Evolutionary conservation across 1,140 invertebrate species (phyloP), one percentile per base, ranked within the genome.

Genomic region (Cataglyphis hispanica): DNA sequence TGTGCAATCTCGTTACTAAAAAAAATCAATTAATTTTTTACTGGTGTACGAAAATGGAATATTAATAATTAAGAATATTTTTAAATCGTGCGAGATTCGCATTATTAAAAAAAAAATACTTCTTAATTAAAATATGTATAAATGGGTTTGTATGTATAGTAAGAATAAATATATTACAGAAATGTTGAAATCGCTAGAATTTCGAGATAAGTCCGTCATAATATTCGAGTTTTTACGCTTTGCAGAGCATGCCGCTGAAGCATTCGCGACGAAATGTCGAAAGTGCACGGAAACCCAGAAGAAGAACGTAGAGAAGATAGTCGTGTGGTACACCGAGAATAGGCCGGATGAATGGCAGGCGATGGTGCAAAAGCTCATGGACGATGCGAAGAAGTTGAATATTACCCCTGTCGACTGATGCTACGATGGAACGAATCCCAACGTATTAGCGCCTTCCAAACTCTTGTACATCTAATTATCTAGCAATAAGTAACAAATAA

Each of bases 121-220:
- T 46, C 11, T 50, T 6, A 50, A 50, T 50, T 19, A 5, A 50
- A 50, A 50, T 50, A 19, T 16, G 2, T 13, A n/a, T n/a, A n/a
- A n/a, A n/a, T n/a, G n/a, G n/a, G 0, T 8, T 43, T 16, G 87
- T 67, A 72, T 64, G 34, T 76, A 86, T 64, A 69, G 81, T 97
- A 27, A 6, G 6, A 67, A 27, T 46, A 25, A 22, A 43, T 43
- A 43, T 25, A 40, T 31, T 31, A 31, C 11, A 11, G 96, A 63
- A 66, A 11, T 27, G 0, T 7, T 31, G 4, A n/a, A 50, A 25
- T 69, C 4, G 13, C 6, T 11, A 25, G 8, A 0, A 64, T 37
- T 34, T 16, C 11, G 11, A 34, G 40, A 43, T 43, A 43, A 43
- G 8, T 58, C 2, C 3, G 1, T 34, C 31, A 22, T 19, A 81